Evolutionary conservation across 2,113 vertebrate genomes (phyloP), one percentile per base, ranked within the genome.

Genomic region (Danionella cerebrum): DNA sequence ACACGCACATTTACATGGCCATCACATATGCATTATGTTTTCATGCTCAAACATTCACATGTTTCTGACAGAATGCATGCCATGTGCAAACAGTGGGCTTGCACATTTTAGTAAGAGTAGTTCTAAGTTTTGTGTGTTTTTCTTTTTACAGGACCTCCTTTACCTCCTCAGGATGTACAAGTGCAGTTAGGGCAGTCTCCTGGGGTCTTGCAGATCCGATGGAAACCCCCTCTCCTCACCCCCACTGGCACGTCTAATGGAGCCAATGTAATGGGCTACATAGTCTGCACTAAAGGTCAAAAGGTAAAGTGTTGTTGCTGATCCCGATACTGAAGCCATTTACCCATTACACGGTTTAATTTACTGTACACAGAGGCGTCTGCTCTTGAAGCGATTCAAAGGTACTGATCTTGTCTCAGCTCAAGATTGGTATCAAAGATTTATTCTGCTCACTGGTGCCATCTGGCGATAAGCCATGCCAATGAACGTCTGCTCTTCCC

Each of bases 251-350:
- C 93, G n/a, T 99, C 96, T 54, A 95, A 96, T 0, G 96, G 94
- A 0, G 96, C 96, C 72, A 90, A 19, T 0, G 95, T 98, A 24
- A 93, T 93, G 0, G 96, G 96, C 71, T 99, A 97, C 0, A 90
- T 89, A 1, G 93, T 99, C 55, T 98, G 92, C 31, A 94, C 90
- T 41, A 93, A 92, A 78, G 94, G 93, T 72, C 94, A 97, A 81
- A 91, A 91, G 93, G 96, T 98, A 77, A 84, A 54, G 11, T 22
- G 14, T 29, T 18, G 4, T 10, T 22, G 22, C 25, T 19, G 8
- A n/a, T 57, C 39, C 13, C n/a, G 36, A 10, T 39, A 10, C 12
- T 22, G 11, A 38, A 31, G 19, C 21, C 19, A n/a, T 16, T 38
- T 39, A 4, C 11, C 7, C 18, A 9, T 14, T 36, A 38, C 13